Base-by-base conservation (phyloP, 2,888 invertebrate genomes). In the Tipula helvola region DNA sequence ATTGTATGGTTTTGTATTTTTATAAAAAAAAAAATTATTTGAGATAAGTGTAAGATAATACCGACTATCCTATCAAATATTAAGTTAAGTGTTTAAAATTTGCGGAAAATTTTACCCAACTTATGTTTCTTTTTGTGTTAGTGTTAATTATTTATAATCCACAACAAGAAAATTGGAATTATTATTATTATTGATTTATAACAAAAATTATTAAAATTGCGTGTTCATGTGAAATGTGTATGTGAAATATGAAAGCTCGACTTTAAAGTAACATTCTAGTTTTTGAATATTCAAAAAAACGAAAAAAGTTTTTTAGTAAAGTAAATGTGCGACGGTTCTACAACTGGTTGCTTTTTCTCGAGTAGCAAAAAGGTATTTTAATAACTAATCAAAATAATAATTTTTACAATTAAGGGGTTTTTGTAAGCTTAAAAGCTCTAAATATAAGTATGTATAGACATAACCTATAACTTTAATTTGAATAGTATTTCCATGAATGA, bases 281-380 rank as follows among this genome's bases (percentile, higher is more conserved):
- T 4, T 57, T 57, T 57, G 10, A 39, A 39, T 39, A 28, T 28
- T 1, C 28, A 28, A 28, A 28, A 28, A 28, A 28, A 28, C n/a
- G 5, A 41, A 41, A 41, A 47, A 5, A 57, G 16, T 57, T 57
- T 57, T n/a, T 18, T 18, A 18, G 18, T 71, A 12, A 71, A 86
- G 89, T 91, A 91, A 90, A 95, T 95, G 95, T 95, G 95, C 91
- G 95, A 95, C 93, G 94, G 93, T 92, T 94, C 94, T 92, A 94
- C 94, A 91, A 94, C 94, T 90, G 95, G 95, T 91, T 95, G 95
- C 92, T 95, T 95, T 92, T 94, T 91, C 88, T 91, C 90, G 89
- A 90, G 89, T 89, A 91, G 91, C 90, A 88, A 88, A 87, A 88
- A 88, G 88, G 88, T 88, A 88, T 83, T 28, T 83, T 36, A 83